Conservation (phyloP, 1,140 invertebrate species). For the Centruroides vittatus region DNA sequence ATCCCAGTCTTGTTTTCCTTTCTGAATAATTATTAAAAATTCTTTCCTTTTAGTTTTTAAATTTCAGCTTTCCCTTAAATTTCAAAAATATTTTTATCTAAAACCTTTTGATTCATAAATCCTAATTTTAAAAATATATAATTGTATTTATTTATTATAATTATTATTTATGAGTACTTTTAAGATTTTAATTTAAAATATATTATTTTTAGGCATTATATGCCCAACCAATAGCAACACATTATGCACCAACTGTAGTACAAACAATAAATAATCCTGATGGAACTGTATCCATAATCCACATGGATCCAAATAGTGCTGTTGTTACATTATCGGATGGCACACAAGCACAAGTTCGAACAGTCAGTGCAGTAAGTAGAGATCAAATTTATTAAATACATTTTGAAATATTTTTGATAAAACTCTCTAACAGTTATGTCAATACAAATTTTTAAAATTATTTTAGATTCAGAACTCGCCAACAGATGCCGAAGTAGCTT, state of each 20-base stretch:
- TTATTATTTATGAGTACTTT: too few species aligned
- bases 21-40: too few species aligned
- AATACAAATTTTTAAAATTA: not conserved
- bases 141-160: too few species aligned
- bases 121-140: too few species aligned
- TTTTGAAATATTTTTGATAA: not conserved
- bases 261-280: conserved; percentile 94
- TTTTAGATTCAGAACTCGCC: conserved; percentile 21
- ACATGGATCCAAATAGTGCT: conserved; percentile 86
- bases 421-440: conserved; percentile 2
- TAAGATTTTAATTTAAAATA: not conserved
- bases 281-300: conserved; percentile 88
- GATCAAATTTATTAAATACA: not conserved
- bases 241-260: conserved; percentile 78
- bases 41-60: too few species aligned
- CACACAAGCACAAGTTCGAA: conserved; percentile 84
- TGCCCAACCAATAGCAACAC: conserved; percentile 25
- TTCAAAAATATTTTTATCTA: too few species aligned
- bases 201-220: conserved; percentile 15
- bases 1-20: too few species aligned
- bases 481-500: conserved; percentile 49
- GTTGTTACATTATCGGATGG: conserved; percentile 91
- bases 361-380: conserved; percentile 59
- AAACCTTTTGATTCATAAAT: too few species aligned
- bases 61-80: too few species aligned